phyloP scores from a whole-genome alignment of 2,888 invertebrate species.

The Anodontia alba region DNA sequence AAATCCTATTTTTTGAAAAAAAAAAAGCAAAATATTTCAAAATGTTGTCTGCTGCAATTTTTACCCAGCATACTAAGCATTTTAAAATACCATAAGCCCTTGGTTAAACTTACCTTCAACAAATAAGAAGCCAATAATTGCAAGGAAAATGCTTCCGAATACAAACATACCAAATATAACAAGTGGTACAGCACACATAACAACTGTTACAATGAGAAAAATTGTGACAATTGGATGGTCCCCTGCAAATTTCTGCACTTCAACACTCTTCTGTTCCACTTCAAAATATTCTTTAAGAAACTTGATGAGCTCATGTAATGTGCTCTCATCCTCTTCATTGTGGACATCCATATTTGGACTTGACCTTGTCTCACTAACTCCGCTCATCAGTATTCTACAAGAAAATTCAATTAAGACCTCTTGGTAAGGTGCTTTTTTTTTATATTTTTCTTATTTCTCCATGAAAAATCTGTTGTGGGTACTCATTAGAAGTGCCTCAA shows the following conservation, averaged over 20 bases:
- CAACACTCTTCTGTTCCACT: slow-evolving; percentile 60
- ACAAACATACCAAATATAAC: slow-evolving; percentile 71
- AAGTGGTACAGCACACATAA: slow-evolving; percentile 74
- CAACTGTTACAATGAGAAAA: slow-evolving; percentile 66
- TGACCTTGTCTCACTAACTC: not conserved
- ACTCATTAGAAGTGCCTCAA: too few species aligned
- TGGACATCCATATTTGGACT: not conserved
- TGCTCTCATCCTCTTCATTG: slow-evolving; percentile 40
- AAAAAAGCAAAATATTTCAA: too few species aligned
- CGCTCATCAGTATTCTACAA: not conserved
- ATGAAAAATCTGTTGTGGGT: too few species aligned
- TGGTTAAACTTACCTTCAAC: slow-evolving; percentile 72
- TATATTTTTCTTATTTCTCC: too few species aligned
- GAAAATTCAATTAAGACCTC: too few species aligned
- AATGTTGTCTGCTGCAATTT: too few species aligned
- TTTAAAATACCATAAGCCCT: too few species aligned
- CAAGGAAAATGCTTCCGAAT: slow-evolving; percentile 64
- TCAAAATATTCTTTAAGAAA: slow-evolving; percentile 64
- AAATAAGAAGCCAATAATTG: slow-evolving; percentile 72
- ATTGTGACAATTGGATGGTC: slow-evolving; percentile 73
- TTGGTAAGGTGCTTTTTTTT: too few species aligned
- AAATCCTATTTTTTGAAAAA: too few species aligned
- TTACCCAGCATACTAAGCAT: too few species aligned
- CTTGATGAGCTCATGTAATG: slow-evolving; percentile 41
- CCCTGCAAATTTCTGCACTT: slow-evolving; percentile 58